A percentile compares a stretch with the other conserved stretches of the same genome.
phyloP scores from a whole-genome alignment of 2,888 invertebrate genomes.

The Trichopoda pennipes region DNA sequence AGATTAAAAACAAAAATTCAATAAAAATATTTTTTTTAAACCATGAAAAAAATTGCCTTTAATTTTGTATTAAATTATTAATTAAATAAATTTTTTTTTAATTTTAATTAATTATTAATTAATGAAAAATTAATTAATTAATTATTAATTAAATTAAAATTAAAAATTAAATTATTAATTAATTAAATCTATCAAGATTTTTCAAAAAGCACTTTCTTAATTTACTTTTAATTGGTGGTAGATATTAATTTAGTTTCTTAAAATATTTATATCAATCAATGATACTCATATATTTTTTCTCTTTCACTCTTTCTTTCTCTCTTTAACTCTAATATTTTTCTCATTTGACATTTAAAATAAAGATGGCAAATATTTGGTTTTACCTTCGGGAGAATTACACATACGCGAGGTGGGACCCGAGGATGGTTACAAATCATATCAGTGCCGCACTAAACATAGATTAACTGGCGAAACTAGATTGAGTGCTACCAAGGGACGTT shows the following conservation, averaged over 20 bases:
- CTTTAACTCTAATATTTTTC: background rate
- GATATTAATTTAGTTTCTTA: slow-evolving; percentile 12
- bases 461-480: slow-evolving; percentile 95
- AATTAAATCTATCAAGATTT: background rate
- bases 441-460: slow-evolving; percentile 95
- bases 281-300: slow-evolving; percentile 32
- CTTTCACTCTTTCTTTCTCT: slow-evolving; percentile 14
- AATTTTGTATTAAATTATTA: background rate
- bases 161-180: background rate
- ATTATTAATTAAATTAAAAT: too few relatives aligned
- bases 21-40: background rate
- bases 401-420: slow-evolving; percentile 97
- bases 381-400: slow-evolving; percentile 96
- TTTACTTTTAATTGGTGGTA: slow-evolving; percentile 35
- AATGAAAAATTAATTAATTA: too few relatives aligned
- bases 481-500: slow-evolving; percentile 95
- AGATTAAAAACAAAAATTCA: background rate
- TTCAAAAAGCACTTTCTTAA: slow-evolving; percentile 36
- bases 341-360: slow-evolving; percentile 67
- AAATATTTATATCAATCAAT: background rate
- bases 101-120: too few relatives aligned
- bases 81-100: background rate
- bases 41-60: background rate
- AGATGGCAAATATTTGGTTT: slow-evolving; percentile 97
- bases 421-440: slow-evolving; percentile 96